These are phyloP conservation scores for Heliconius sara DNA, from an alignment of 2,888 invertebrate genomes.

Conservation along the genomic window DNA sequence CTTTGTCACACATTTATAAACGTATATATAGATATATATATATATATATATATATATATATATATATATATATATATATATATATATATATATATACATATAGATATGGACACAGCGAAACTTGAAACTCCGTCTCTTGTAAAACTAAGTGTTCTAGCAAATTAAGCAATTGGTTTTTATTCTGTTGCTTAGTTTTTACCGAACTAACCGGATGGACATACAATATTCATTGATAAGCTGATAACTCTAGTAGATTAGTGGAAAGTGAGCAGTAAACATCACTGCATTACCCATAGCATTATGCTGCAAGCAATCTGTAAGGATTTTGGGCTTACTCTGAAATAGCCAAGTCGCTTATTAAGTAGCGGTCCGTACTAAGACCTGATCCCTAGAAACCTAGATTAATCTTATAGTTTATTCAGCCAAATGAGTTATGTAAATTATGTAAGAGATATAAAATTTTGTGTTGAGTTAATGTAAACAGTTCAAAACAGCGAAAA, in stretches of 20 bases:
- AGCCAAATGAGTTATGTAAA: slow-evolving; percentile 30
- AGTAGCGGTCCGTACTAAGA: slow-evolving; percentile 39
- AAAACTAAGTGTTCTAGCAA: background rate
- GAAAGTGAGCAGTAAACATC: slow-evolving; percentile 35
- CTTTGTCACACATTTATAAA: no score
- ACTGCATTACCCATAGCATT: slow-evolving; percentile 44
- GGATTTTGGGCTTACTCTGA: slow-evolving; percentile 45
- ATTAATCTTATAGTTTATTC: slow-evolving; percentile 36
- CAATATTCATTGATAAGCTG: slow-evolving; percentile 27
- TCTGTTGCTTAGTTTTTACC: background rate
- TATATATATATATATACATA: no score
- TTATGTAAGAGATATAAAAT: background rate
- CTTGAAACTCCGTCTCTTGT: background rate
- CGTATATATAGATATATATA: no score
- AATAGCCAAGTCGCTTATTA: slow-evolving; percentile 43
- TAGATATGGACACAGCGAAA: background rate
- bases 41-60: no score
- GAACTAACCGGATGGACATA: background rate
- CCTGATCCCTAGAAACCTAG: slow-evolving; percentile 38
- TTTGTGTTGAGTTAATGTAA: background rate
- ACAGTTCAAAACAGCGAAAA: background rate
- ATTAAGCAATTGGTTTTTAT: background rate
- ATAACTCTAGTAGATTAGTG: slow-evolving; percentile 26
- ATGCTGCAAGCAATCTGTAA: slow-evolving; percentile 47
- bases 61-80: no score